These are phyloP conservation scores for Hestina assimilis DNA, from an alignment of 1,140 invertebrate genomes.

Conservation along the genomic window DNA sequence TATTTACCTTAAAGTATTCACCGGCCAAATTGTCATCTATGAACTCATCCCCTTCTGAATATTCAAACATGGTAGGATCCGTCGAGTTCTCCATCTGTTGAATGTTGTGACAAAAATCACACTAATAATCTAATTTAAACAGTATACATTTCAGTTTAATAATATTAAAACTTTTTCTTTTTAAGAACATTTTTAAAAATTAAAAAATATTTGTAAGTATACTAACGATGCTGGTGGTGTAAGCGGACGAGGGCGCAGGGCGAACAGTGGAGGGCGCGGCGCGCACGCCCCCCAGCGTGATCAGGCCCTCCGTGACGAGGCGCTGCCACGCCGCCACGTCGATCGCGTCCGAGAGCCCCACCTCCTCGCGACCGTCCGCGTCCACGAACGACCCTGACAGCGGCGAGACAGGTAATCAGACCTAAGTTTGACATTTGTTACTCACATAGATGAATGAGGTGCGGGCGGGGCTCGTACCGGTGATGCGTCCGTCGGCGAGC, in stretches of 20 bases:
- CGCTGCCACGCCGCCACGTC: constrained; percentile 80
- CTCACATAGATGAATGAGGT: too few relatives aligned
- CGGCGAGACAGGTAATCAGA: too few relatives aligned
- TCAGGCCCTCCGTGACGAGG: constrained; percentile 73
- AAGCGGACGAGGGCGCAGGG: constrained; percentile 14
- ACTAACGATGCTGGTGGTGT: constrained; percentile 3
- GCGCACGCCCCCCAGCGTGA: constrained; percentile 62
- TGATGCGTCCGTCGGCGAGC: constrained; percentile 34
- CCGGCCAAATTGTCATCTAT: constrained; percentile 59
- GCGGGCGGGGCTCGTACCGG: constrained; percentile 21
- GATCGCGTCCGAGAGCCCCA: constrained; percentile 73
- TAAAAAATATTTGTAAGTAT: background rate
- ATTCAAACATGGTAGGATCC: constrained; percentile 51
- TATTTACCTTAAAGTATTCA: constrained; percentile 77
- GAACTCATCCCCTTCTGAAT: constrained; percentile 61
- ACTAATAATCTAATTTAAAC: too few relatives aligned
- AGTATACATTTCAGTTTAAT: too few relatives aligned
- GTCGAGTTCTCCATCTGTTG: constrained; percentile 54
- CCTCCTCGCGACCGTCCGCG: constrained; percentile 69
- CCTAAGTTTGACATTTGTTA: too few relatives aligned
- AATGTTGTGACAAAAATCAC: too few relatives aligned
- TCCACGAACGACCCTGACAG: constrained; percentile 64
- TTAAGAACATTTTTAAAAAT: background rate
- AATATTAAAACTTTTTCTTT: background rate
- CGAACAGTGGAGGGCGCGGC: constrained; percentile 14